phyloP scores from a whole-genome alignment of 2,888 invertebrate species.

The Pimpla rufipes region DNA sequence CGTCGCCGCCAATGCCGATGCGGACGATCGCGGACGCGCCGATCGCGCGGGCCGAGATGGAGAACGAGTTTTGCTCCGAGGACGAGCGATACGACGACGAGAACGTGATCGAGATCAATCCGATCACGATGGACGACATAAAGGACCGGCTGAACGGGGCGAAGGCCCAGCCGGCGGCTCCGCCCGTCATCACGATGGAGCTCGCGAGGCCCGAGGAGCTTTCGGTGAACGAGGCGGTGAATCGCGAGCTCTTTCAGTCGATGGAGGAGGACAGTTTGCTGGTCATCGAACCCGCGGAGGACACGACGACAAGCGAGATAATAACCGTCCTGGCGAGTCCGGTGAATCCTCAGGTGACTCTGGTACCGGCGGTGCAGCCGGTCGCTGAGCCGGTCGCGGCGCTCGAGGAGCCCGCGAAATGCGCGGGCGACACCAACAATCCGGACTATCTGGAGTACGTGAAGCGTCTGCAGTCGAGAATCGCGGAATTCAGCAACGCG shows the following conservation, averaged over 20 bases:
- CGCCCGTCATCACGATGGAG: constrained; percentile 3
- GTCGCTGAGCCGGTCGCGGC: constrained; percentile 3
- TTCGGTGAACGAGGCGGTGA: constrained; percentile 85
- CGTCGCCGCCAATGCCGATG: constrained; percentile 55
- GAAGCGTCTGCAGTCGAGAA: constrained; percentile 89
- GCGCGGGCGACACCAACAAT: constrained; percentile 79
- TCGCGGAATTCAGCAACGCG: constrained; percentile 90
- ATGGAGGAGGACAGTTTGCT: constrained; percentile 88
- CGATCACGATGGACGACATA: constrained; percentile 82
- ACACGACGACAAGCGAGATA: constrained; percentile 86
- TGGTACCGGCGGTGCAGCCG: constrained; percentile 44
- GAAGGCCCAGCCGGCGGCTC: constrained; percentile 16
- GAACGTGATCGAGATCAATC: constrained; percentile 82
- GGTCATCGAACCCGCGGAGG: constrained; percentile 87
- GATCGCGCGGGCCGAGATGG: constrained; percentile 81
- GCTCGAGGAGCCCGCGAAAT: constrained; percentile 69
- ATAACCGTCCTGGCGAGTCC: constrained; percentile 87
- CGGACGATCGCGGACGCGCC: constrained; percentile 75
- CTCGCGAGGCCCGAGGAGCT: constrained; percentile 78
- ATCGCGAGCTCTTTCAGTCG: constrained; percentile 79
- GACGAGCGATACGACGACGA: constrained; percentile 75
- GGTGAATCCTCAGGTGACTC: constrained; percentile 79
- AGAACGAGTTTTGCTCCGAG: constrained; percentile 80
- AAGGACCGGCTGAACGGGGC: constrained; percentile 77
- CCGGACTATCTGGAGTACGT: constrained; percentile 88